Percentiles rank a stretch among this genome's conserved stretches.
Conservation (phyloP, 2,113 vertebrate species). For the Meleagris gallopavo region DNA sequence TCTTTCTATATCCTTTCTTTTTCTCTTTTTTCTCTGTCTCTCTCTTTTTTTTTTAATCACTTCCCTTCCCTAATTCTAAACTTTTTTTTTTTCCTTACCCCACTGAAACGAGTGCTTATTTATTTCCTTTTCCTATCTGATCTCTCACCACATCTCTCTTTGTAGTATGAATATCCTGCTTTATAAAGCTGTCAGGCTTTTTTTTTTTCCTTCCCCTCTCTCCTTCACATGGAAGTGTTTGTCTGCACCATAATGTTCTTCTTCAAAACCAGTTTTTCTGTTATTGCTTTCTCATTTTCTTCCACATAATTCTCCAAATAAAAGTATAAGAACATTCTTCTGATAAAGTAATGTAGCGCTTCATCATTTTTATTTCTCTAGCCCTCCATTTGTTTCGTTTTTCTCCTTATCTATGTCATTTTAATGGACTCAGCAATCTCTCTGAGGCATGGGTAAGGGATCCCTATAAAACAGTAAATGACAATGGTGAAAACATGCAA, state of each 20-base stretch:
- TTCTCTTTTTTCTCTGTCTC: background rate
- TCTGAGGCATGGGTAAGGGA: background rate
- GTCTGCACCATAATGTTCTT: background rate
- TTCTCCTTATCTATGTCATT: conserved; percentile 13
- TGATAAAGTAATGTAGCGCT: background rate
- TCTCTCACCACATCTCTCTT: background rate
- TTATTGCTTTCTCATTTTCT: background rate
- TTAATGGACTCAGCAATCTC: background rate
- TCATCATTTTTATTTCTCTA: conserved; percentile 33
- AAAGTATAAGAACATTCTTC: background rate
- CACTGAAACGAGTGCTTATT: background rate
- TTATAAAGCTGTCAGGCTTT: background rate
- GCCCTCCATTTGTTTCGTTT: background rate
- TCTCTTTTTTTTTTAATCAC: background rate
- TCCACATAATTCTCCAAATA: background rate
- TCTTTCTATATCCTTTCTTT: background rate
- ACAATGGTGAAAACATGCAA: background rate
- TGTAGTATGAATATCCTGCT: background rate
- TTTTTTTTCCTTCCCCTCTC: background rate
- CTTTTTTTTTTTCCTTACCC: background rate
- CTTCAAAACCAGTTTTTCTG: background rate
- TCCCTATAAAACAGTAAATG: background rate
- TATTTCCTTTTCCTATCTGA: background rate
- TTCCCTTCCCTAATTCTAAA: background rate
- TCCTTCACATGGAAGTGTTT: background rate